These are phyloP conservation scores for Chelmon rostratus DNA, from an alignment of 2,797 vertebrate species.

Conservation along the genomic window DNA sequence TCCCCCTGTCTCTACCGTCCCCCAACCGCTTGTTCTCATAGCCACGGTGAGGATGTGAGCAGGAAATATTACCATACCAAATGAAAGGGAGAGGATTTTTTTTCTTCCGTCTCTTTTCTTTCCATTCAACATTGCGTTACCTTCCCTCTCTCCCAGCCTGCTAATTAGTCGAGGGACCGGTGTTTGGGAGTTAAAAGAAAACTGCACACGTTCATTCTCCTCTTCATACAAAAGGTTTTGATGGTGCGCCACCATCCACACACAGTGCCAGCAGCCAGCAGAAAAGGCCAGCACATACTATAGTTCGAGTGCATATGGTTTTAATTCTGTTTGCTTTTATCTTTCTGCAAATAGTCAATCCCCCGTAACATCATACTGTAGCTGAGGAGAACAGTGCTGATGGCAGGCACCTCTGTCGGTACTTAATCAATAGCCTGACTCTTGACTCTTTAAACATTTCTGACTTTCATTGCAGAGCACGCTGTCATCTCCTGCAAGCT, in stretches of 20 bases:
- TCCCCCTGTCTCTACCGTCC: constrained; percentile 61
- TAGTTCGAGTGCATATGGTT: constrained; percentile 41
- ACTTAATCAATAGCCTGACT: background rate
- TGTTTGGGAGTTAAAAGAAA: constrained; percentile 81
- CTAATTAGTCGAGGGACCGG: constrained; percentile 83
- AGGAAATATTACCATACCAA: constrained; percentile 86
- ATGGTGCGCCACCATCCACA: constrained; percentile 66
- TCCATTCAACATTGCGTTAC: constrained; percentile 79
- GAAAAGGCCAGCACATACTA: constrained; percentile 22
- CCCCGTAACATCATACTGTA: constrained; percentile 7
- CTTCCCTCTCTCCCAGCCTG: constrained; percentile 78
- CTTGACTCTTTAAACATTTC: background rate
- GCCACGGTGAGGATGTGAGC: constrained; percentile 78
- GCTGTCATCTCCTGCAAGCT: background rate
- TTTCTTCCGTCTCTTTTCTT: constrained; percentile 78
- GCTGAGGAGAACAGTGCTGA: constrained; percentile 9
- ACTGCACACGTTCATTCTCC: constrained; percentile 74
- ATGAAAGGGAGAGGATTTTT: constrained; percentile 78
- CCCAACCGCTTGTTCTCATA: constrained; percentile 77
- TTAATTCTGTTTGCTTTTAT: constrained; percentile 50
- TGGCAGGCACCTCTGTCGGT: background rate
- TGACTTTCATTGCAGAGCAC: background rate
- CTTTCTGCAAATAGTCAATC: constrained; percentile 12
- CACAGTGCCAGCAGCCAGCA: constrained; percentile 42
- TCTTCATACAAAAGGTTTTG: constrained; percentile 79